Conservation (phyloP, 2,797 vertebrate genomes). For the Microcaecilia unicolor region DNA sequence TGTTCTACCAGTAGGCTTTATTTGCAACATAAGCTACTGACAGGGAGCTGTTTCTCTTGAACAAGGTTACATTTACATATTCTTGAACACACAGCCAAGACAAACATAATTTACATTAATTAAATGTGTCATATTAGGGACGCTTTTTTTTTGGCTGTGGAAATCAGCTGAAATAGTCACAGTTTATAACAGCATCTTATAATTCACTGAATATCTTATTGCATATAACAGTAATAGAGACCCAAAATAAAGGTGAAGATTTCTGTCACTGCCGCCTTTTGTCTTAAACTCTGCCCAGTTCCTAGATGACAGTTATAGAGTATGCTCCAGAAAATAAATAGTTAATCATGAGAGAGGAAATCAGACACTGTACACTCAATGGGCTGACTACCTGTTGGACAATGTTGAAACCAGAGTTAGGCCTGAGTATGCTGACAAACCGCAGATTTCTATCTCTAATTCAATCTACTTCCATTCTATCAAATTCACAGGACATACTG, state of each 20-base stretch:
- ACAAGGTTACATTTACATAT: constrained; percentile 6
- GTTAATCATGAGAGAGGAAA: constrained; percentile 33
- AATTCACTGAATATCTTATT: neutral
- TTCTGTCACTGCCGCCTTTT: neutral
- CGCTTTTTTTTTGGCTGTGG: neutral
- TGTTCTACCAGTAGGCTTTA: neutral
- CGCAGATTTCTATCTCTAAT: constrained; percentile 39
- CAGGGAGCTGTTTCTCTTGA: constrained; percentile 5
- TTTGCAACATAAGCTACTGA: constrained; percentile 12
- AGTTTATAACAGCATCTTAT: neutral
- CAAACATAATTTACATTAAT: constrained; percentile 11
- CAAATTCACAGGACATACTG: constrained; percentile 37
- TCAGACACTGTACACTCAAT: constrained; percentile 27
- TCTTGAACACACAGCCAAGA: constrained; percentile 12
- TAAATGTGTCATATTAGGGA: constrained; percentile 3
- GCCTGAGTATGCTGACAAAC: constrained; percentile 42
- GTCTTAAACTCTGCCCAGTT: constrained; percentile 10
- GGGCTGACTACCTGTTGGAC: constrained; percentile 43
- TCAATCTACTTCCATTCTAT: constrained; percentile 32
- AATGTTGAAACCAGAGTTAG: constrained; percentile 23
- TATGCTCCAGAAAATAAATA: constrained; percentile 26
- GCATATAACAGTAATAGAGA: neutral
- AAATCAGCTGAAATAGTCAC: constrained; percentile 2
- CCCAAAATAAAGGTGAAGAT: neutral
- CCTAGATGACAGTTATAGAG: constrained; percentile 18